phyloP scores from a whole-genome alignment of 2,888 invertebrate genomes.

The Norana najaformis region DNA sequence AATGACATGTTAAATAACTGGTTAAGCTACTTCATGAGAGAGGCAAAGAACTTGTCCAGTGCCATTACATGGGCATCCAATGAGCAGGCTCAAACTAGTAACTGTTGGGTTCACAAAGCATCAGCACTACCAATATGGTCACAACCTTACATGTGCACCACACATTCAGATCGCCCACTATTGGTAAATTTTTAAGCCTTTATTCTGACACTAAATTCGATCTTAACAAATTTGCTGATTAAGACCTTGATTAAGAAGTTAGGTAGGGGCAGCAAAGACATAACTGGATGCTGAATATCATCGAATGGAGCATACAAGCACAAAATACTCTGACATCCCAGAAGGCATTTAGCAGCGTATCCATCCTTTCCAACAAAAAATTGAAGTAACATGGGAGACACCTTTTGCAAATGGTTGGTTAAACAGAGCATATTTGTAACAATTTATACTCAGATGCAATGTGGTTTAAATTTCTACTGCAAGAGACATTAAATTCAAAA shows the following conservation, averaged over 20 bases:
- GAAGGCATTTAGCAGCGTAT: too few species aligned
- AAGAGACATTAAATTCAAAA: conserved; percentile 17
- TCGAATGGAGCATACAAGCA: too few species aligned
- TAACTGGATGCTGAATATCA: background rate
- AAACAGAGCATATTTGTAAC: conserved; percentile 47
- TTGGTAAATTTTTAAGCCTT: too few species aligned
- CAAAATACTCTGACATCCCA: background rate
- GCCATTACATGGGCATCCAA: background rate
- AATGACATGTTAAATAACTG: background rate
- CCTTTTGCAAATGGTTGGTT: background rate
- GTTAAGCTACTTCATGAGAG: background rate
- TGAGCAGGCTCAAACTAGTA: background rate
- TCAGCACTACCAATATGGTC: background rate
- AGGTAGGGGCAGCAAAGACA: background rate
- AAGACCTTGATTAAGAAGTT: too few species aligned
- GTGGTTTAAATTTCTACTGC: background rate
- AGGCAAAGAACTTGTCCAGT: background rate
- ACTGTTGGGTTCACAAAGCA: background rate
- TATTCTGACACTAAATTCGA: too few species aligned
- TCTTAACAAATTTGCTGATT: too few species aligned
- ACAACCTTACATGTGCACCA: too few species aligned
- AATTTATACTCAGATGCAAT: background rate
- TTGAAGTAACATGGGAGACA: too few species aligned
- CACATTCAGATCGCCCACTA: too few species aligned
- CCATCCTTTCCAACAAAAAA: too few species aligned